A percentile compares a stretch with the other conserved stretches of the same genome.
phyloP scores from a whole-genome alignment of 1,140 invertebrate species.

The Drosophila yakuba region DNA sequence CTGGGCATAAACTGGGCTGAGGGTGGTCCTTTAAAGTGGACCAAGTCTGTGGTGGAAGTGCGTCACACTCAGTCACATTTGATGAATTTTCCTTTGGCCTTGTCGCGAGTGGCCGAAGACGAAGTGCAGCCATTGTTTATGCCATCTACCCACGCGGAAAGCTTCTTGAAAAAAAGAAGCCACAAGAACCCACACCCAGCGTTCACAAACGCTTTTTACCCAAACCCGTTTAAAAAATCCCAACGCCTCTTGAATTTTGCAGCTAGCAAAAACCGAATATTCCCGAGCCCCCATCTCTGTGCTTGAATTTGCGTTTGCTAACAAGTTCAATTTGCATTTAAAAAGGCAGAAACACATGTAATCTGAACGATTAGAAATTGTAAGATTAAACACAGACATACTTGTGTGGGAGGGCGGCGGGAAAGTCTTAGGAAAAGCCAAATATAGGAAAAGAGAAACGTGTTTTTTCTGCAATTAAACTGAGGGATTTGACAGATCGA shows the following conservation, averaged over 20 bases:
- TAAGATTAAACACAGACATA: slow-evolving; percentile 45
- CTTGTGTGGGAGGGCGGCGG: neutral
- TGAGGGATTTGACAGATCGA: slow-evolving; percentile 2
- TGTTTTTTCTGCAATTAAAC: slow-evolving; percentile 3
- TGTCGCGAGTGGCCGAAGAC: slow-evolving; percentile 67
- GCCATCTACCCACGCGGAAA: slow-evolving; percentile 26
- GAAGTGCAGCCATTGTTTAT: slow-evolving; percentile 63
- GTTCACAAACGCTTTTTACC: slow-evolving; percentile 30
- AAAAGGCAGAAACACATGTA: slow-evolving; percentile 80
- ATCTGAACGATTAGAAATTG: slow-evolving; percentile 80
- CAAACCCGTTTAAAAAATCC: slow-evolving; percentile 34
- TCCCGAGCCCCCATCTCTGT: slow-evolving; percentile 30
- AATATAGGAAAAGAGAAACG: neutral
- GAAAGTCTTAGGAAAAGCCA: slow-evolving; percentile 15
- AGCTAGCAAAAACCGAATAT: slow-evolving; percentile 19
- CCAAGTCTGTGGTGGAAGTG: slow-evolving; percentile 41
- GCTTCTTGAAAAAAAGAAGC: neutral
- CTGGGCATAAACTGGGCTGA: neutral
- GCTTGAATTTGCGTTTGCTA: slow-evolving; percentile 54
- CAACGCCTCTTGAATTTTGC: slow-evolving; percentile 29
- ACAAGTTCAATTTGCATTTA: slow-evolving; percentile 82
- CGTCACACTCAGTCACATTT: slow-evolving; percentile 51
- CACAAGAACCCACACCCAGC: slow-evolving; percentile 19
- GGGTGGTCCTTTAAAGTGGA: slow-evolving; percentile 12
- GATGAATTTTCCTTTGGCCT: slow-evolving; percentile 77